Conservation (phyloP, 2,113 vertebrate genomes). For the Pogonocichla stellata region DNA sequence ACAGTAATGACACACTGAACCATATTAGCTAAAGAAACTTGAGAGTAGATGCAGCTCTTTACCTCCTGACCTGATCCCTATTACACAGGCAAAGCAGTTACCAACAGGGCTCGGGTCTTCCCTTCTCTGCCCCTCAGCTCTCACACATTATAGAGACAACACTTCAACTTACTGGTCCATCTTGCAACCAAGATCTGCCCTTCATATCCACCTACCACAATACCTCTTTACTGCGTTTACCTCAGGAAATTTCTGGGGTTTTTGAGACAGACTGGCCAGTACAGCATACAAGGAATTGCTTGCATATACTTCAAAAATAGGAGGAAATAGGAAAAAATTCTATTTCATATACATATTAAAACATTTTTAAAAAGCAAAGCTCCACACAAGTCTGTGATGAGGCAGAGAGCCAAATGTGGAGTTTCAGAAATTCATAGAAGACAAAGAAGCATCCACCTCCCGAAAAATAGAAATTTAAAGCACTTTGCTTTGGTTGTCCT, state of each 20-base stretch:
- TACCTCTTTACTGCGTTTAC: background rate
- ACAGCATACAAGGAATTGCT: background rate
- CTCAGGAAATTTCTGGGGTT: background rate
- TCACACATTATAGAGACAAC: background rate
- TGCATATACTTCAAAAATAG: background rate
- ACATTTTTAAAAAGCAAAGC: background rate
- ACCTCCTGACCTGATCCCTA: background rate
- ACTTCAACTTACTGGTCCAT: background rate
- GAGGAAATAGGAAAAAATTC: background rate
- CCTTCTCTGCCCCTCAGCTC: background rate
- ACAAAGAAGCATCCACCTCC: background rate
- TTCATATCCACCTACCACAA: background rate
- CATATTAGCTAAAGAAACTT: background rate
- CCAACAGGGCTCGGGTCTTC: rapidly evolving
- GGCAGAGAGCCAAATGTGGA: background rate
- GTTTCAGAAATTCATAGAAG: background rate
- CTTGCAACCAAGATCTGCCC: background rate
- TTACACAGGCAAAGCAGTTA: background rate
- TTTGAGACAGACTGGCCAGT: background rate
- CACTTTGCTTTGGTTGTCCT: background rate
- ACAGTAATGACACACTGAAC: background rate
- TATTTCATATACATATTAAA: background rate
- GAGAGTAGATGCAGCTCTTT: background rate
- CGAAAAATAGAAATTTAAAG: background rate
- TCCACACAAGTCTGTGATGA: background rate